Base-by-base conservation (phyloP, 1,140 invertebrate species). In the Ips nitidus region DNA sequence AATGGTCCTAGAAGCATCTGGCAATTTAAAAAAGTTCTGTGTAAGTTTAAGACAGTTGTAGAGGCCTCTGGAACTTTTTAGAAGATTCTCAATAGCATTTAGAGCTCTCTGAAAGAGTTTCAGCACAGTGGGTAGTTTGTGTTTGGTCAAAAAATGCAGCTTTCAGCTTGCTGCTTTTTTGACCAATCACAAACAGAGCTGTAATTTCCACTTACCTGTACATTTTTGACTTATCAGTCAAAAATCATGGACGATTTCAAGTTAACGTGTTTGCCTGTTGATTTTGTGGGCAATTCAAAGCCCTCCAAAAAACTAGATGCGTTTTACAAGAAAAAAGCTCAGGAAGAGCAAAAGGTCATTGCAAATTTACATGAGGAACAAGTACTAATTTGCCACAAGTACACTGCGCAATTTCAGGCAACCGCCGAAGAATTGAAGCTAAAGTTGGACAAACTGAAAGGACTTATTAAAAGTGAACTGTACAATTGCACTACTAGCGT, bases 201-300 rank as follows among this genome's bases (percentile, higher is more conserved):
- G 22, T 22, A 22, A 22, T 22, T 22, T 22, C 22, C 22, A 22
- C 22, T 22, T 22, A 22, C 22, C 22, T 22, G 22, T 22, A 22
- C 22, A 47, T 1, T 47, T 47, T 47, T 47, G 45, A 47, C 4
- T 47, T 47, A 5, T 47, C n/a, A 5, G n/a, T 47, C n/a, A 47
- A 55, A 55, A 55, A 6, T 22, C 1, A 68, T 68, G 66, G 3
- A 59, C 3, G 41, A 68, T 41, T 36, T 42, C 22, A 47, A 67
- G 42, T 22, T 60, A 40, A 41, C 52, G 43, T 68, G 57, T 53
- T 52, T 68, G 45, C 66, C 66, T 38, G 37, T 38, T n/a, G 66
- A 68, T 52, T 68, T 68, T 53, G 66, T 69, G 4, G 66, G 66
- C 22, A 50, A 41, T 3, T 69, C 66, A 6, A 41, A 41, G 56